phyloP scores from a whole-genome alignment of 2,797 vertebrate species.

The Acipenser ruthenus region DNA sequence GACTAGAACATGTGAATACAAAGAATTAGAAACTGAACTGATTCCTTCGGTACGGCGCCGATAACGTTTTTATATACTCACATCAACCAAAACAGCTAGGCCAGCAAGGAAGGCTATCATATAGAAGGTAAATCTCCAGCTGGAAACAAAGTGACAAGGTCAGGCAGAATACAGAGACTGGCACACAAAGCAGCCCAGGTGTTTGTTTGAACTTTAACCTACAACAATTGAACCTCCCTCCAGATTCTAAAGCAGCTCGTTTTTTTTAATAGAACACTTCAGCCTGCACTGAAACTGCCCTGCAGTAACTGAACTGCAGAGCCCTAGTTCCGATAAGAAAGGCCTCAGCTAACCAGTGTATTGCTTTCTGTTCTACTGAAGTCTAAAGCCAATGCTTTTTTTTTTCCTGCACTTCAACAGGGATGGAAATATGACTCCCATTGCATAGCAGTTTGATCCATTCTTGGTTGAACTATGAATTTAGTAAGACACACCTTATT shows the following conservation, averaged over 20 bases:
- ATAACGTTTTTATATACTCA: constrained; percentile 53
- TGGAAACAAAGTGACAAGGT: constrained; percentile 35
- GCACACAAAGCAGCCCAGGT: neutral
- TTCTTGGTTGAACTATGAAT: no score
- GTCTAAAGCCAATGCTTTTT: no score
- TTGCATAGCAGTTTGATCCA: no score
- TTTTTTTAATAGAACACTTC: no score
- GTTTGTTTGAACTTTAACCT: no score
- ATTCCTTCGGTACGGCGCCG: neutral
- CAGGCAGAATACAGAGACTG: neutral
- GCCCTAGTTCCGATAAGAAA: no score
- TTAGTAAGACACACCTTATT: neutral
- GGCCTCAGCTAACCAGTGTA: no score
- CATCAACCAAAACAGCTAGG: constrained; percentile 64
- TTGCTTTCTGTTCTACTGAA: no score
- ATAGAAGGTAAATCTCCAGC: constrained; percentile 86
- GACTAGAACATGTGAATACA: constrained; percentile 3
- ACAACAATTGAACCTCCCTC: neutral
- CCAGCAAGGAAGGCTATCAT: constrained; percentile 65
- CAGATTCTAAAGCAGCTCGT: neutral
- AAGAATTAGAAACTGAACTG: neutral
- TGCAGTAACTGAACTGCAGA: no score
- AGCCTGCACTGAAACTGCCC: no score
- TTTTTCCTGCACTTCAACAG: no score
- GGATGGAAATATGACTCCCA: neutral